These are phyloP conservation scores for Sarcophaga variegata DNA, from an alignment of 2,888 invertebrate species.

Conservation along the genomic window DNA sequence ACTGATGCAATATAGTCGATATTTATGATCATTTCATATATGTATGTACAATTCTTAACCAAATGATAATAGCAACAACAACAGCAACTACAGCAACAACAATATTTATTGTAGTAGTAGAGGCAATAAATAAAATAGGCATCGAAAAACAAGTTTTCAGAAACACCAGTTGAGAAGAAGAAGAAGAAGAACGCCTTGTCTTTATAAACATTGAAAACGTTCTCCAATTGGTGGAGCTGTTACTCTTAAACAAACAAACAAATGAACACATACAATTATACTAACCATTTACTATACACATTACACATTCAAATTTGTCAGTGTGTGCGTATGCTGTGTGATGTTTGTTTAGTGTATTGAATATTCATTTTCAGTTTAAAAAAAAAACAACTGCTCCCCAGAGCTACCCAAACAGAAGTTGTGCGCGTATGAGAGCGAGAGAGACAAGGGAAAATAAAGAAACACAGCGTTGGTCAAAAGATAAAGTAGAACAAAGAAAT, in stretches of 20 bases:
- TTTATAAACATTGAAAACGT: constrained; percentile 51
- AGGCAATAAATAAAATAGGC: not conserved
- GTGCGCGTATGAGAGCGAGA: constrained; percentile 4
- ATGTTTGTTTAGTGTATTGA: constrained; percentile 49
- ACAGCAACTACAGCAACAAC: constrained; percentile 14
- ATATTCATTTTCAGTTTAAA: constrained; percentile 62
- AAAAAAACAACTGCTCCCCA: not conserved
- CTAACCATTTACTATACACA: constrained; percentile 19
- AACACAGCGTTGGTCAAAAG: constrained; percentile 9
- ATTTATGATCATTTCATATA: not conserved
- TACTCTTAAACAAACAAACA: constrained; percentile 51
- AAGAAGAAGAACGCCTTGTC: constrained; percentile 54
- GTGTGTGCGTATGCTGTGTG: constrained; percentile 42
- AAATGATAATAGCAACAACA: constrained; percentile 22
- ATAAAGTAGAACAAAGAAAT: constrained; percentile 8
- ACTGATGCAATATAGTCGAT: not conserved
- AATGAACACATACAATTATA: not conserved
- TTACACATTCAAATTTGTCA: not conserved
- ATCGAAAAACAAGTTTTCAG: constrained; percentile 51
- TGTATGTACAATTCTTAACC: constrained; percentile 27
- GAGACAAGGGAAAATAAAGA: not conserved
- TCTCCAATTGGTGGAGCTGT: constrained; percentile 69
- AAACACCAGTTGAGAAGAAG: constrained; percentile 1
- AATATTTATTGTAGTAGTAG: not conserved
- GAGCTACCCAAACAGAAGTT: not conserved